Base-by-base conservation (phyloP, 2,113 vertebrate genomes). In the Leptodactylus fuscus region DNA sequence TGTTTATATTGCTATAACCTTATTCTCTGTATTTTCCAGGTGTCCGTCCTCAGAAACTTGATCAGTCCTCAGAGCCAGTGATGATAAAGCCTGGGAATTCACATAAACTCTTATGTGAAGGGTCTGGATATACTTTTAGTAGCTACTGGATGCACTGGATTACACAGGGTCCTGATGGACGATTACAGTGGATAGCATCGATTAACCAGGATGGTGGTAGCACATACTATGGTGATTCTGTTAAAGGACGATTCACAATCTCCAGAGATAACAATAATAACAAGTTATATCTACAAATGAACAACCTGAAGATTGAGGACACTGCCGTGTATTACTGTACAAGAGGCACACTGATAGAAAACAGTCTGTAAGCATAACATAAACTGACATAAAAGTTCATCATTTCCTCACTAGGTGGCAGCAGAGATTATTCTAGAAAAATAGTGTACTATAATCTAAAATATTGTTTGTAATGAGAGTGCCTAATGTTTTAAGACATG, bases 131-230 rank as follows among this genome's bases (percentile, higher is more conserved):
- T 24, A 58, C 76, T 5, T 41, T 87, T 15, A 51, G 60, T 24
- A 58, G 71, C 71, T 76, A 24, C 36, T 0, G 75, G 92, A 94
- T 1, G 94, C 89, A 0, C 94, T 91, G 60, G 95, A 85, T 80
- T 8, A 77, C 49, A 15, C 48, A 86, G 51, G 1, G 16, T 55
- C 91, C 93, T 94, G 90, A 94, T 92, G n/a, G 34, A 58, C 13
- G 55, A 29, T 36, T 83, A 16, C 48, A 83, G 36, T 83, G 81
- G 81, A 1, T 83, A 16, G 13, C 12, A 44, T 5, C 0, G 9
- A 27, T 51, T 15, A 12, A 4, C 49, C 88, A 87, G 79, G 88
- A 20, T 22, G 16, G 24, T 49, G 5, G 20, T 8, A 36, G 24
- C 20, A 53, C 0, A n/a, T n/a, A 0, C 34, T 70, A 70, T 55